A percentile compares a stretch with the other conserved stretches of the same genome.
These are phyloP conservation scores for Epizoanthus scotinus DNA, from an alignment of 92 coral and sea anemone genomes.

Conservation along the genomic window DNA sequence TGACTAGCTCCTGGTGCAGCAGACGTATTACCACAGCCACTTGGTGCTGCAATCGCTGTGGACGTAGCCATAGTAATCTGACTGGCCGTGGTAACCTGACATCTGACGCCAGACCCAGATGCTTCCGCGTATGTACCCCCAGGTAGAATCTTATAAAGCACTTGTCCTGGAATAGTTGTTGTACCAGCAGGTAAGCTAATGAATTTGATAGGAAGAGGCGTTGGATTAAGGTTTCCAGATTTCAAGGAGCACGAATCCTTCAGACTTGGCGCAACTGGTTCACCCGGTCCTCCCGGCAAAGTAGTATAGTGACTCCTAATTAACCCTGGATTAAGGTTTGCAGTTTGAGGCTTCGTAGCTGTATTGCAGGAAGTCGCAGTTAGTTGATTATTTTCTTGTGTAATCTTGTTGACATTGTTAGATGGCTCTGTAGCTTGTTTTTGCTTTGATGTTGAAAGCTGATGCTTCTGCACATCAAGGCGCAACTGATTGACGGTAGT, in stretches of 20 bases:
- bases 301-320: background rate
- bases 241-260: background rate
- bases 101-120: background rate
- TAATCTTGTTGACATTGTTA: background rate
- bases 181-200: conserved; percentile 5
- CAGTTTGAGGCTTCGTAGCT: background rate
- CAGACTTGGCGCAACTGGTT: background rate
- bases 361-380: background rate
- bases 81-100: background rate
- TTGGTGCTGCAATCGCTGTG: background rate
- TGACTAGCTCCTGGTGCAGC: background rate
- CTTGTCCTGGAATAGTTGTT: background rate
- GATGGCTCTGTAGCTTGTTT: background rate
- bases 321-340: background rate
- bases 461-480: conserved; percentile 31
- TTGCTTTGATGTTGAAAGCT: background rate
- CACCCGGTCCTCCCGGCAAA: background rate
- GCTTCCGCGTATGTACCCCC: background rate
- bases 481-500: background rate
- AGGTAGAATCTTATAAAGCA: background rate
- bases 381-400: background rate
- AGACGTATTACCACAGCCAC: background rate
- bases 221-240: background rate
- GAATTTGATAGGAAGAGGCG: background rate
- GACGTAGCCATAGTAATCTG: background rate